Evolutionary conservation across 2,797 vertebrate genomes (phyloP).

Genomic region (Carcharodon carcharias): DNA sequence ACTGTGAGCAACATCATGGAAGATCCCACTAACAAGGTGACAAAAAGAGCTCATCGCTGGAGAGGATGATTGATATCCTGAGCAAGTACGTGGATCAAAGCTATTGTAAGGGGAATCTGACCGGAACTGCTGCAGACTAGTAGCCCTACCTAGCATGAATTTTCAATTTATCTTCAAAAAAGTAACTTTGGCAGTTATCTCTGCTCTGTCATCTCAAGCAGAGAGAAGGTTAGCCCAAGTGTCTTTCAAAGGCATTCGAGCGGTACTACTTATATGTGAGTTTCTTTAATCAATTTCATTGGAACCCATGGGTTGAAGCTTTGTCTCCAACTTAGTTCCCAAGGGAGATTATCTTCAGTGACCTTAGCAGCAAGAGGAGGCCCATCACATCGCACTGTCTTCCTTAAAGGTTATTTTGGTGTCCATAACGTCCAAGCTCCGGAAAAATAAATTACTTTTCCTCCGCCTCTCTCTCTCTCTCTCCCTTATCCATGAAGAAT

Average conservation of each 20-base stretch:
- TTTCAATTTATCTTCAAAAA: constrained; percentile 8
- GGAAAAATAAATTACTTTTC: neutral
- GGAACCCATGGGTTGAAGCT: neutral
- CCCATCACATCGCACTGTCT: neutral
- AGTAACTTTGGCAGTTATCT: neutral
- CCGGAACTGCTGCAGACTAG: neutral
- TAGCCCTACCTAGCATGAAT: neutral
- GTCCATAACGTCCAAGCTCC: neutral
- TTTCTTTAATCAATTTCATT: neutral
- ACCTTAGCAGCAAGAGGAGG: neutral
- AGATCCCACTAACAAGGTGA: neutral
- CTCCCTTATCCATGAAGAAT: neutral
- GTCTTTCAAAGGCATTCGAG: neutral
- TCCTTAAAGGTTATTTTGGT: neutral
- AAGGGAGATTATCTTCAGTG: neutral
- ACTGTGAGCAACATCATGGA: neutral
- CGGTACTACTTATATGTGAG: neutral
- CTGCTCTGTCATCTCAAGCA: neutral
- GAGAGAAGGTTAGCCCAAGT: no score
- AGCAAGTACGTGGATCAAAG: neutral
- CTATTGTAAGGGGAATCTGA: neutral
- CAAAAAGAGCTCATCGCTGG: neutral
- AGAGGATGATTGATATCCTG: neutral
- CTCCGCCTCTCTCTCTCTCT: neutral
- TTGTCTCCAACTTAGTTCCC: neutral